Evolutionary conservation across 2,113 vertebrate species (phyloP).

Genomic region (Geothlypis trichas): DNA sequence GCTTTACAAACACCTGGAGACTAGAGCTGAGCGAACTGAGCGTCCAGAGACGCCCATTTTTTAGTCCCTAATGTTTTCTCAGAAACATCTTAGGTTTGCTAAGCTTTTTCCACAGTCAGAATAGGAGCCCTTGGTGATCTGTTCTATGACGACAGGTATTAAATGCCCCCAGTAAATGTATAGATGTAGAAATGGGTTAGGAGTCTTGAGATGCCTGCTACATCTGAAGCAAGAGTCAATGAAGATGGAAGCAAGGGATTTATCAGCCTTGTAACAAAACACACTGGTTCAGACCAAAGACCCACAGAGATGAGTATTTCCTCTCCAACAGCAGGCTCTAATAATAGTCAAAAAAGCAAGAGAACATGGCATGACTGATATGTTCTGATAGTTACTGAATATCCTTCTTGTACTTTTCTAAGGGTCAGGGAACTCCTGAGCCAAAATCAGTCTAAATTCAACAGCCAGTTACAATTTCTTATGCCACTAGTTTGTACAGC

Average conservation of each 20-base stretch:
- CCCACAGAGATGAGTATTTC: rapidly evolving
- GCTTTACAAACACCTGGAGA: not conserved
- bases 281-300: not conserved
- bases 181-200: not conserved
- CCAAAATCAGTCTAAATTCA: not conserved
- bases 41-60: not conserved
- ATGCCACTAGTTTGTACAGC: not conserved
- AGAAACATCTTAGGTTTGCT: not conserved
- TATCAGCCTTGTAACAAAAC: not conserved
- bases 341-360: not conserved
- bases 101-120: not conserved
- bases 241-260: not conserved
- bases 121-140: not conserved
- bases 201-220: not conserved
- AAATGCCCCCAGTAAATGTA: not conserved
- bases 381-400: not conserved
- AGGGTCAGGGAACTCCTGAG: not conserved
- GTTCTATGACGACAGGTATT: not conserved
- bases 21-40: not conserved
- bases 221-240: not conserved
- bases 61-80: not conserved
- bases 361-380: rapidly evolving
- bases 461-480: not conserved
- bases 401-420: not conserved
- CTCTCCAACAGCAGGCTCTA: not conserved